Evolutionary conservation across 2,888 invertebrate genomes (phyloP).

Genomic region (Piscicola geometra): DNA sequence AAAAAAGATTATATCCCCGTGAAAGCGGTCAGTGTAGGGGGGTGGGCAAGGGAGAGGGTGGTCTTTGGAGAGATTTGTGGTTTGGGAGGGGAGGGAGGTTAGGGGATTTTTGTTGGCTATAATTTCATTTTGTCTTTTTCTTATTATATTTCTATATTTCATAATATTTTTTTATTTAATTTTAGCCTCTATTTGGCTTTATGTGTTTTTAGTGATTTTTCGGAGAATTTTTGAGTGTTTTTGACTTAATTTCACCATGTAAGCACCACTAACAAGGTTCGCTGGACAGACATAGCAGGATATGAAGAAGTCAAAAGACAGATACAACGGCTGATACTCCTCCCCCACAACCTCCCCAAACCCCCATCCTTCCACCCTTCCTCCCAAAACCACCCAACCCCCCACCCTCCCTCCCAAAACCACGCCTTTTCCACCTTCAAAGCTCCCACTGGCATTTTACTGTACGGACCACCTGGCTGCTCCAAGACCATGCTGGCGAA

Average conservation of each 20-base stretch:
- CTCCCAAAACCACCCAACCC: not conserved
- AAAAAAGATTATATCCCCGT: not conserved
- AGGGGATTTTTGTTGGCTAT: too few relatives aligned
- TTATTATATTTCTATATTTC: too few relatives aligned
- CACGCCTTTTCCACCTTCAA: not conserved
- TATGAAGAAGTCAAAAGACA: conserved; percentile 1
- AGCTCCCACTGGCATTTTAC: not conserved
- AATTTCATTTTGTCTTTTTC: too few relatives aligned
- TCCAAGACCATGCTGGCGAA: not conserved
- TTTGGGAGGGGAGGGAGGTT: too few relatives aligned
- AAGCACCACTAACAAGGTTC: not conserved
- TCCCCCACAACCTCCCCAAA: not conserved
- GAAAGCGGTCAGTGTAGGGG: not conserved
- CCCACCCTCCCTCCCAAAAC: not conserved
- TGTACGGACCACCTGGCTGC: not conserved
- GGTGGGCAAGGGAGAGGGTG: not conserved
- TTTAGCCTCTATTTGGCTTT: too few relatives aligned
- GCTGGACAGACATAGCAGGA: not conserved
- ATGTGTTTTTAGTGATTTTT: too few relatives aligned
- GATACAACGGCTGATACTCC: not conserved
- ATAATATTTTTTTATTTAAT: too few relatives aligned
- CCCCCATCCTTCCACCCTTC: not conserved
- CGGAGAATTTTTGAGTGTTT: too few relatives aligned
- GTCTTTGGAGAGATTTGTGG: not conserved
- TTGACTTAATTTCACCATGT: too few relatives aligned